These are phyloP conservation scores for Onychostoma macrolepis DNA, from an alignment of 2,113 vertebrate species.

Conservation along the genomic window DNA sequence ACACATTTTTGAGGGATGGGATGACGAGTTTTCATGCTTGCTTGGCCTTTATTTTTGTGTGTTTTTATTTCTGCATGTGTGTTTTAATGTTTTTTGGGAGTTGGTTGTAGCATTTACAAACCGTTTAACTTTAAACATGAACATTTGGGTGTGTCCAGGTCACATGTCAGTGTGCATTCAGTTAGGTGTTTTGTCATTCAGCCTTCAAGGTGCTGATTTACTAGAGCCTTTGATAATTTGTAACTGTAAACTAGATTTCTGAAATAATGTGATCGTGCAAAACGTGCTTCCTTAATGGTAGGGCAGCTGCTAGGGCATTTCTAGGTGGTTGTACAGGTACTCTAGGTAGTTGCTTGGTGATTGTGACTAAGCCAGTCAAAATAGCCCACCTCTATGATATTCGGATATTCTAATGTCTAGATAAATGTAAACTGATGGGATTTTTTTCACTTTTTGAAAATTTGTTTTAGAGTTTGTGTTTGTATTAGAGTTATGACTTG, in stretches of 20 bases:
- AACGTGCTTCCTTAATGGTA: background rate
- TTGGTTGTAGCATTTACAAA: conserved; percentile 8
- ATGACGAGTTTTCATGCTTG: background rate
- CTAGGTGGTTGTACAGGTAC: background rate
- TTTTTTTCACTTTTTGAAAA: no score
- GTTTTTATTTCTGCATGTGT: background rate
- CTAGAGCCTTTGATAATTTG: background rate
- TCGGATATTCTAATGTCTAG: no score
- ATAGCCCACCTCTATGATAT: no score
- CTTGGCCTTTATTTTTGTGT: background rate
- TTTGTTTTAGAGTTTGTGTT: background rate
- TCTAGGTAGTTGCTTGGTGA: no score
- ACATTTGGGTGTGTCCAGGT: conserved; percentile 36
- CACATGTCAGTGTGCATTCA: conserved; percentile 15
- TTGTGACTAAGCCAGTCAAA: no score
- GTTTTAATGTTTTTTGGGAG: conserved; percentile 12
- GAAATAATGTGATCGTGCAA: background rate
- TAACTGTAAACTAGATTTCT: background rate
- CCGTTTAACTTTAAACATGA: conserved; percentile 25
- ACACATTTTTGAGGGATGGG: background rate
- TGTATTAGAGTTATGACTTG: background rate
- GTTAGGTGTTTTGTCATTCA: conserved; percentile 6
- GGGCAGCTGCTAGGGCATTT: background rate
- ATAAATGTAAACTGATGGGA: no score
- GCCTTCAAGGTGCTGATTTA: background rate